Evolutionary conservation across 2,888 invertebrate species (phyloP).

Genomic region (Chymomyza procnemis): DNA sequence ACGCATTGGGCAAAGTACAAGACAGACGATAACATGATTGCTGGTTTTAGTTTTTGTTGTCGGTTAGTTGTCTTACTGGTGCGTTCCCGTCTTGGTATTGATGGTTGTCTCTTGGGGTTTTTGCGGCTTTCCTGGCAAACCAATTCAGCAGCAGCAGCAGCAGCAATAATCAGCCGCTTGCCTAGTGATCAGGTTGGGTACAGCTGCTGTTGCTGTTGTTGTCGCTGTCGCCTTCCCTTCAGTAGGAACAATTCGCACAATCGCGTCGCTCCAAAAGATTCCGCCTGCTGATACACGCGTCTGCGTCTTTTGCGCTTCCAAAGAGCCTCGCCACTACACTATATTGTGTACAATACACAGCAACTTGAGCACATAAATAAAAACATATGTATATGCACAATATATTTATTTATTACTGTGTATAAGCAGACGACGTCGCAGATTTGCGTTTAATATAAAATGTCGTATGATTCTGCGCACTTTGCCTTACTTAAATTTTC

Average conservation of each 20-base stretch:
- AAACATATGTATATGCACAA: conserved; percentile 6
- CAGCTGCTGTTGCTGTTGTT: conserved; percentile 19
- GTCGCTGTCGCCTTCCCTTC: not conserved
- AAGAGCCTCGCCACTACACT: no score
- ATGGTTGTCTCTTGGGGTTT: conserved; percentile 1
- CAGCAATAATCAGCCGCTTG: conserved; percentile 27
- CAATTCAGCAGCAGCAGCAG: not conserved
- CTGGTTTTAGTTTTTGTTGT: conserved; percentile 9
- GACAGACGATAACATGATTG: conserved; percentile 63
- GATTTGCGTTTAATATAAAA: conserved; percentile 44
- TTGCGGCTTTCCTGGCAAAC: not conserved
- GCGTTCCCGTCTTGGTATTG: conserved; percentile 1
- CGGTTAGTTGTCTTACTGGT: not conserved
- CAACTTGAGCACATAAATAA: not conserved
- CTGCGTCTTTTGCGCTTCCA: no score
- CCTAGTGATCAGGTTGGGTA: conserved; percentile 29
- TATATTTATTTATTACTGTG: conserved; percentile 56
- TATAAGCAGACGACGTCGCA: conserved; percentile 57
- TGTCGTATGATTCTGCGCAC: conserved; percentile 66
- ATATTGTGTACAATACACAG: no score
- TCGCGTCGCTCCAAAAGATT: not conserved
- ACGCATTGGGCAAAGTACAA: conserved; percentile 72
- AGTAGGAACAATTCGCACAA: not conserved
- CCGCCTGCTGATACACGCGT: not conserved
- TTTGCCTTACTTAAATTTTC: conserved; percentile 39